Percentiles rank a stretch among this genome's conserved stretches.
Evolutionary conservation across 1,140 invertebrate genomes (phyloP).

Genomic region (Oedothorax gibbosus): DNA sequence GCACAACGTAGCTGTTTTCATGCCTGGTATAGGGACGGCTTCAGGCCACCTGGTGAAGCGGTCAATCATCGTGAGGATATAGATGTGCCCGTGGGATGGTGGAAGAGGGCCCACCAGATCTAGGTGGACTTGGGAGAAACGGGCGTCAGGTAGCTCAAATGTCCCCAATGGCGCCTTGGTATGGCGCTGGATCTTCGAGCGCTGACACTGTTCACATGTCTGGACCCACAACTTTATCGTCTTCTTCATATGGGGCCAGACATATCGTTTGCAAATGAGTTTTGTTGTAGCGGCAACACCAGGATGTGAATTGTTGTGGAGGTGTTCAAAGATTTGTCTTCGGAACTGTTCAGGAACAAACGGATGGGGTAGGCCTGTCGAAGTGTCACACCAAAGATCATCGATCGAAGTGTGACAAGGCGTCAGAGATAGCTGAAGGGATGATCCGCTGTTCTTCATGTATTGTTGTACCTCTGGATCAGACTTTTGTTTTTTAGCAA

Average conservation of each 20-base stretch:
- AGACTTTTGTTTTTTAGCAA: neutral
- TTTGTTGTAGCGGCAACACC: conserved; percentile 62
- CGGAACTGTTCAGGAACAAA: conserved; percentile 7
- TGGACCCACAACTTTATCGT: conserved; percentile 60
- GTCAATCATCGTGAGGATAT: conserved; percentile 69
- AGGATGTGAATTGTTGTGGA: conserved; percentile 65
- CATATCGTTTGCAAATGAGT: conserved; percentile 67
- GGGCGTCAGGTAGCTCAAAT: conserved; percentile 52
- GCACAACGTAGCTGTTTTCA: conserved; percentile 65
- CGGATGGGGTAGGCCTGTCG: neutral
- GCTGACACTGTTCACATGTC: conserved; percentile 63
- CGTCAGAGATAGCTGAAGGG: neutral
- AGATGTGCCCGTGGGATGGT: conserved; percentile 48
- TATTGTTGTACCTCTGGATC: neutral
- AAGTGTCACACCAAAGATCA: neutral
- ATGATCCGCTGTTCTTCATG: neutral
- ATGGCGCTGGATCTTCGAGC: conserved; percentile 61
- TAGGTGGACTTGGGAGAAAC: conserved; percentile 16
- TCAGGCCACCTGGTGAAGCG: conserved; percentile 69
- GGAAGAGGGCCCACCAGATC: conserved; percentile 67
- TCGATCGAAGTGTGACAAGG: neutral
- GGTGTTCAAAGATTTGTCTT: conserved; percentile 60
- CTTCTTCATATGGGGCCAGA: conserved; percentile 68
- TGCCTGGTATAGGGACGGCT: conserved; percentile 65
- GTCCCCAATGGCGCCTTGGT: conserved; percentile 54